Percentiles rank a stretch among this genome's conserved stretches.
These are phyloP conservation scores for Andrena dorsata DNA, from an alignment of 2,888 invertebrate genomes.

Conservation along the genomic window DNA sequence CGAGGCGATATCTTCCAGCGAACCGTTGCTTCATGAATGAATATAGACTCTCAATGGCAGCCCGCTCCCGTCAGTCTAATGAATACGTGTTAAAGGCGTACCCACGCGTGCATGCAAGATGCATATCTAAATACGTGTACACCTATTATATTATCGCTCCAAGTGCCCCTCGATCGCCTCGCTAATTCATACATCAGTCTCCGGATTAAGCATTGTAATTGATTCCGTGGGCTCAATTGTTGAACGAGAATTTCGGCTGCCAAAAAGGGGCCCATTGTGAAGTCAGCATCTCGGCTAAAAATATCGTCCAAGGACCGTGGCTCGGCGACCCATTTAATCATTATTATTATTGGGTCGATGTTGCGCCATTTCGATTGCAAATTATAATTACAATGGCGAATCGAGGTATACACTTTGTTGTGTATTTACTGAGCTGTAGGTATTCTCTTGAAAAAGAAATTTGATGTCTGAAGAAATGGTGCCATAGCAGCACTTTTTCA, in stretches of 20 bases:
- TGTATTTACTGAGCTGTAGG: too few relatives aligned
- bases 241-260: conserved; percentile 22
- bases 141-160: conserved; percentile 24
- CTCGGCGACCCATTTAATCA: background rate
- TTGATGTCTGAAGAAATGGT: too few relatives aligned
- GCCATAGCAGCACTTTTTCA: too few relatives aligned
- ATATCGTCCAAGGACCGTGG: conserved; percentile 10
- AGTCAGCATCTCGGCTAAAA: background rate
- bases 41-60: conserved; percentile 32
- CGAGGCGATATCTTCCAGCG: conserved; percentile 32
- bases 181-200: background rate
- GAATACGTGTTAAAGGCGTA: conserved; percentile 41
- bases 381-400: too few relatives aligned
- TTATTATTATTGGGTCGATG: background rate
- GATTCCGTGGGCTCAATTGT: conserved; percentile 35
- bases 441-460: too few relatives aligned
- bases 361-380: background rate
- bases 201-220: conserved; percentile 46
- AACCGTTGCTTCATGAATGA: conserved; percentile 45
- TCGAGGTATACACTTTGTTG: too few relatives aligned
- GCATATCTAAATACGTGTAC: conserved; percentile 47
- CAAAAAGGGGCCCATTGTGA: conserved; percentile 16
- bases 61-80: conserved; percentile 33
- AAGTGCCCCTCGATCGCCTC: background rate
- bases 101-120: conserved; percentile 40